Conservation (phyloP, 2,797 vertebrate genomes). For the Sciurus carolinensis region DNA sequence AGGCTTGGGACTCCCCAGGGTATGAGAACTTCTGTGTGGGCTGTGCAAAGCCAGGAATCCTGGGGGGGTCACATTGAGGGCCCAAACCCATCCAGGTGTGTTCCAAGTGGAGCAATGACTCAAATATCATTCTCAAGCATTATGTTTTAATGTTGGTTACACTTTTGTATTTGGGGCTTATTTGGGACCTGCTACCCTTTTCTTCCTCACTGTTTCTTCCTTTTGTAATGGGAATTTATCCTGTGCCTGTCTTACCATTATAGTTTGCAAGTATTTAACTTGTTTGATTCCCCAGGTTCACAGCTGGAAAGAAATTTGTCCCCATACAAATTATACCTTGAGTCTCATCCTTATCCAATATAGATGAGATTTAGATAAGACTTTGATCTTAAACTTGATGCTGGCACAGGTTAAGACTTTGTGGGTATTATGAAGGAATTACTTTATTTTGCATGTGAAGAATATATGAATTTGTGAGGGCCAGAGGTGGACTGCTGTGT, state of each 20-base stretch:
- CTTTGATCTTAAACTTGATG: neutral
- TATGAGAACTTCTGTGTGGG: neutral
- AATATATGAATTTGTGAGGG: neutral
- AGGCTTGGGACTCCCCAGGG: too few species aligned
- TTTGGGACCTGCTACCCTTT: neutral
- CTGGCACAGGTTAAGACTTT: neutral
- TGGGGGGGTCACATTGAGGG: too few species aligned
- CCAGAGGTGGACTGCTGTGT: neutral
- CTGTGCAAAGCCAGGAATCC: too few species aligned
- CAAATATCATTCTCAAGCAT: neutral
- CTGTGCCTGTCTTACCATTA: neutral
- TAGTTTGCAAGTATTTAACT: neutral
- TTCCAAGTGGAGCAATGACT: neutral
- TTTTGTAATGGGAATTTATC: neutral
- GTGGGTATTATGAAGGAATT: neutral
- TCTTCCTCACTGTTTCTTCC: neutral
- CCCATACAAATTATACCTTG: neutral
- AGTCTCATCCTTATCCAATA: neutral
- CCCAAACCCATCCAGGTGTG: fast-evolving
- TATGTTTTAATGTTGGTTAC: neutral
- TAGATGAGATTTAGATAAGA: neutral
- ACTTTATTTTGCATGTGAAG: neutral
- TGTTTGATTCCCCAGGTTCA: neutral
- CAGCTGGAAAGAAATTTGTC: neutral
- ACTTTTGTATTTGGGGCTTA: neutral